Percentiles rank a stretch among this genome's conserved stretches.
Evolutionary conservation across 23 tunicate species (phyloP).

Genomic region (Diplosoma virens): DNA sequence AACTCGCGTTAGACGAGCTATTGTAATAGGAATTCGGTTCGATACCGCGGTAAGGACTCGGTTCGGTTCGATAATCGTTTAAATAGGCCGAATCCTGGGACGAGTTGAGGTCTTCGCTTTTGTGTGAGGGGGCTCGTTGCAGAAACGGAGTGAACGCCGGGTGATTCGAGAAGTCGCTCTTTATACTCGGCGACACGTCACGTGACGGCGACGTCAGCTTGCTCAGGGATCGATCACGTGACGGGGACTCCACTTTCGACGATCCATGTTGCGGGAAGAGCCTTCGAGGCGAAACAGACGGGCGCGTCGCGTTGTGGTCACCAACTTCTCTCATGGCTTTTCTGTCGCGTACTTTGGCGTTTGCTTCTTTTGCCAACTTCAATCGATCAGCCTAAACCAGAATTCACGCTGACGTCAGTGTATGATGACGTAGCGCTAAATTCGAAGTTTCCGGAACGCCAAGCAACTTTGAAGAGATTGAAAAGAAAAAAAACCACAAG

Average conservation of each 20-base stretch:
- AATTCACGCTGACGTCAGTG: neutral
- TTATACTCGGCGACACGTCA: neutral
- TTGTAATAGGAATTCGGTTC: neutral
- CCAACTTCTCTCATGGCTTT: conserved; percentile 32
- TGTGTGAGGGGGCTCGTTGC: neutral
- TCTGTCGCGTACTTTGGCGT: neutral
- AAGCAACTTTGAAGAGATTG: too few species aligned
- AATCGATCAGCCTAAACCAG: conserved; percentile 34
- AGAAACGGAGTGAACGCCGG: conserved; percentile 29
- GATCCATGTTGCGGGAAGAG: neutral
- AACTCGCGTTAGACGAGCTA: too few species aligned
- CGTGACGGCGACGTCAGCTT: neutral
- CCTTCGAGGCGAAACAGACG: neutral
- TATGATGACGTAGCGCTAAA: too few species aligned
- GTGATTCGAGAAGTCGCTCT: conserved; percentile 32
- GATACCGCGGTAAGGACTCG: too few species aligned
- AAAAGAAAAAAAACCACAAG: too few species aligned
- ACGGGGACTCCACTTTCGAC: neutral
- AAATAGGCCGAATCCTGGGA: neutral
- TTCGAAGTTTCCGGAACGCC: too few species aligned
- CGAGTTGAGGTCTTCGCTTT: neutral
- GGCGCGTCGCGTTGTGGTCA: neutral
- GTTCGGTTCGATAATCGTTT: neutral
- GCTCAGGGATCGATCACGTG: neutral
- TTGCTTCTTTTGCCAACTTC: conserved; percentile 15